These are phyloP conservation scores for Hylaeus anthracinus DNA, from an alignment of 1,140 invertebrate species.

Conservation along the genomic window DNA sequence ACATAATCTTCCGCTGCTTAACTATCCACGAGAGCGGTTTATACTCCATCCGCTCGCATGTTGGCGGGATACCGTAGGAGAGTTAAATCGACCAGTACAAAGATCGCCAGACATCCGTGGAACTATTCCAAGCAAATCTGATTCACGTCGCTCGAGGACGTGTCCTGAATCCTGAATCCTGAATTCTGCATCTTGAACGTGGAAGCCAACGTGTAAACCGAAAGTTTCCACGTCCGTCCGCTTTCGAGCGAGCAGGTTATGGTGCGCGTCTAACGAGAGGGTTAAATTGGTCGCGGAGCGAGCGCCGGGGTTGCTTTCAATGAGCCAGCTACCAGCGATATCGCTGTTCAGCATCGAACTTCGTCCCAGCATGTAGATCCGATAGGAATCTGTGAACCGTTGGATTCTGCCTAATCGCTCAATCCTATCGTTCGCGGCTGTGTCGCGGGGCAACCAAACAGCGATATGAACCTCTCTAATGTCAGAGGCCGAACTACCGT, in stretches of 20 bases:
- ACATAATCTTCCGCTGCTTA: too few relatives aligned
- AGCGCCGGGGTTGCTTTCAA: constrained; percentile 18
- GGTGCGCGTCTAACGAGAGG: neutral
- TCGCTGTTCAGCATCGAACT: constrained; percentile 38
- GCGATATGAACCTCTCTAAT: constrained; percentile 34
- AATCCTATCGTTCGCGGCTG: constrained; percentile 39
- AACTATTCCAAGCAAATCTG: constrained; percentile 29
- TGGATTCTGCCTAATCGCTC: constrained; percentile 61
- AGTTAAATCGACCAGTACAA: neutral
- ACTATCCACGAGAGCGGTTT: too few relatives aligned
- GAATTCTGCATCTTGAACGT: constrained; percentile 1
- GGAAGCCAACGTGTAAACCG: neutral
- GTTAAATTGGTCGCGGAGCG: neutral
- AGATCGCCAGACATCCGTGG: neutral
- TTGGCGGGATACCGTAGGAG: too few relatives aligned
- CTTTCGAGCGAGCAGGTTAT: neutral
- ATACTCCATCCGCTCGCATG: neutral
- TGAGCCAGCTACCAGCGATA: constrained; percentile 3
- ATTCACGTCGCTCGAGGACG: neutral
- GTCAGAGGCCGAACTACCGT: constrained; percentile 59
- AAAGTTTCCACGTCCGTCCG: neutral
- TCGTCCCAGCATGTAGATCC: constrained; percentile 25
- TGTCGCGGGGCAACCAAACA: constrained; percentile 40
- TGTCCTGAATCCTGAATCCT: constrained; percentile 1
- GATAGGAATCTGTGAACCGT: constrained; percentile 62